Conservation (phyloP, 2,888 invertebrate species). For the Dichetophora obliterata region DNA sequence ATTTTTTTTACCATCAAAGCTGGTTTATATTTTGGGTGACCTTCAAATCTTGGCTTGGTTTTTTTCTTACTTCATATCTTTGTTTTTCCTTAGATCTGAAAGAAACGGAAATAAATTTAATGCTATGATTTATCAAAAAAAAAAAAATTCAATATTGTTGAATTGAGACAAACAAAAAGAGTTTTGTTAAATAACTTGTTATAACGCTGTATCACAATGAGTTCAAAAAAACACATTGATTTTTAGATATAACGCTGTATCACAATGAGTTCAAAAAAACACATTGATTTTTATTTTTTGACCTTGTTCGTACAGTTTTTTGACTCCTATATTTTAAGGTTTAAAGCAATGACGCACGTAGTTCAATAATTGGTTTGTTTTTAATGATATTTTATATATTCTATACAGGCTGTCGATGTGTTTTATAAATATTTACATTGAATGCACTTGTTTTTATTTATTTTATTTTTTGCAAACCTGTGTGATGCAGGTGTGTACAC, state of each 20-base stretch:
- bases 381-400: neutral
- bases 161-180: neutral
- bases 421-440: neutral
- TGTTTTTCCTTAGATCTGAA: neutral
- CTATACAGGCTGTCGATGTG: neutral
- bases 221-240: neutral
- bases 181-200: neutral
- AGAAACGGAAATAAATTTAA: neutral
- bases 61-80: neutral
- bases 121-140: neutral
- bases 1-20: neutral
- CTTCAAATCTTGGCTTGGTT: neutral
- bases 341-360: neutral
- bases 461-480: neutral
- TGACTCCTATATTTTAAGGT: conserved; percentile 5
- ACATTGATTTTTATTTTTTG: neutral
- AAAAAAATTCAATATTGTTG: neutral
- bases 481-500: too few species aligned
- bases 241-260: neutral
- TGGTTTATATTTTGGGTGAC: neutral
- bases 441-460: neutral
- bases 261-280: neutral
- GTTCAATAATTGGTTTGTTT: neutral
- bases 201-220: neutral
- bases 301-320: conserved; percentile 26